phyloP scores from a whole-genome alignment of 2,888 invertebrate genomes.

The Philereme vetulata region DNA sequence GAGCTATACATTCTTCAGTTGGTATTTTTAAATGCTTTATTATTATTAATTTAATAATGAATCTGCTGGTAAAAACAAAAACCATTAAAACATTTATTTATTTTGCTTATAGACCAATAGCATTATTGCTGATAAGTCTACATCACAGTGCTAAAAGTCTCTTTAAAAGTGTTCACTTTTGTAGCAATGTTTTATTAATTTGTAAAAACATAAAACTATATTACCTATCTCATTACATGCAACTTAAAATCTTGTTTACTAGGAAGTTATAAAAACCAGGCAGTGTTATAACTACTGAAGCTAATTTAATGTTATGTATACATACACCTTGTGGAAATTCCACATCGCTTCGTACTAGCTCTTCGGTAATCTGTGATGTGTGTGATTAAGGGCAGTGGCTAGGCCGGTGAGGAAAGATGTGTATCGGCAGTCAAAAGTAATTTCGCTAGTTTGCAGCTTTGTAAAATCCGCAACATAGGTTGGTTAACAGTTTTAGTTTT shows the following conservation, averaged over 20 bases:
- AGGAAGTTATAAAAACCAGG: slow-evolving; percentile 1
- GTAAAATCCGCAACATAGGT: too few relatives aligned
- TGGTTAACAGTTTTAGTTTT: too few relatives aligned
- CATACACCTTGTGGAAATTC: slow-evolving; percentile 20
- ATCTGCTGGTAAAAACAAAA: too few relatives aligned
- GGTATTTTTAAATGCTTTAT: too few relatives aligned
- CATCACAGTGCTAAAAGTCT: too few relatives aligned
- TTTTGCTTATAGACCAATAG: too few relatives aligned
- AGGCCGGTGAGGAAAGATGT: slow-evolving; percentile 51
- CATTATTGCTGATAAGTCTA: too few relatives aligned
- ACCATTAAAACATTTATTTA: too few relatives aligned
- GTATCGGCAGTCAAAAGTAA: slow-evolving; percentile 47
- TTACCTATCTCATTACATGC: background rate
- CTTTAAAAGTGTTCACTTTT: too few relatives aligned
- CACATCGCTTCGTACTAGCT: slow-evolving; percentile 31
- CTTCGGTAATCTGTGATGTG: slow-evolving; percentile 31
- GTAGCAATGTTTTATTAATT: too few relatives aligned
- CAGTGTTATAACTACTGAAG: background rate
- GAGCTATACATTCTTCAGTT: too few relatives aligned
- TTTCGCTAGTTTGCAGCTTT: background rate
- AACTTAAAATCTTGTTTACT: background rate
- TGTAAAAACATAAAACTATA: background rate
- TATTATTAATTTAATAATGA: too few relatives aligned
- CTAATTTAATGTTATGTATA: background rate
- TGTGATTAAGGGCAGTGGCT: slow-evolving; percentile 51